Base-by-base conservation (phyloP, 2,888 invertebrate species). In the Agrypnus murinus region DNA sequence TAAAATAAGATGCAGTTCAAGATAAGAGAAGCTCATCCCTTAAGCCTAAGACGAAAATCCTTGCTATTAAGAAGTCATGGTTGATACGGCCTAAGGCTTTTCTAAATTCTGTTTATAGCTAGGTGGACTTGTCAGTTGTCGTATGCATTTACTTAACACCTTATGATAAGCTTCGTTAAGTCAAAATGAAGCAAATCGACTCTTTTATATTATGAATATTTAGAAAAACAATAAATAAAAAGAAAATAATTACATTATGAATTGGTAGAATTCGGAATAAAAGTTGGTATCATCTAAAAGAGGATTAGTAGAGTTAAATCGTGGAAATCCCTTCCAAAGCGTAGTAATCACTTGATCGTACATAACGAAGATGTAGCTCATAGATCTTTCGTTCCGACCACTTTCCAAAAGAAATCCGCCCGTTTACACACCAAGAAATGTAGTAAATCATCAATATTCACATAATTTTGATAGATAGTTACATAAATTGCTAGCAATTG, bases 401-500 rank as follows among this genome's bases (percentile, higher is more conserved):
- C 5, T 36, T 34, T n/a, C 32, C 2, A 15, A 50, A 32, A 50
- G 31, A 50, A 50, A 50, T 50, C n/a, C 50, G n/a, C 31, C 25
- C 55, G 10, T 36, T 55, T 36, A 36, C 55, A 55, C 55, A 34
- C 15, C 31, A 15, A 10, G 15, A 36, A 6, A 36, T 17, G 10
- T 10, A 10, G 40, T 55, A 55, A 58, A 58, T 58, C 65, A 57
- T 65, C 34, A 46, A 65, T 65, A 45, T 58, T 46, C 38, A 57
- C 53, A 46, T 48, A 65, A 43, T 43, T 65, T 46, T 36, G 36
- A 65, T 65, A 45, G 62, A 55, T 65, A 65, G 45, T 65, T 65
- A 48, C 65, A 65, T 68, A 66, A 71, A 71, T 62, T 62, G 50
- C 31, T 25, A 60, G 43, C 69, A 69, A 65, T 69, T 65, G 59